Conservation (phyloP, 1,140 invertebrate species). For the Macrobrachium rosenbergii region DNA sequence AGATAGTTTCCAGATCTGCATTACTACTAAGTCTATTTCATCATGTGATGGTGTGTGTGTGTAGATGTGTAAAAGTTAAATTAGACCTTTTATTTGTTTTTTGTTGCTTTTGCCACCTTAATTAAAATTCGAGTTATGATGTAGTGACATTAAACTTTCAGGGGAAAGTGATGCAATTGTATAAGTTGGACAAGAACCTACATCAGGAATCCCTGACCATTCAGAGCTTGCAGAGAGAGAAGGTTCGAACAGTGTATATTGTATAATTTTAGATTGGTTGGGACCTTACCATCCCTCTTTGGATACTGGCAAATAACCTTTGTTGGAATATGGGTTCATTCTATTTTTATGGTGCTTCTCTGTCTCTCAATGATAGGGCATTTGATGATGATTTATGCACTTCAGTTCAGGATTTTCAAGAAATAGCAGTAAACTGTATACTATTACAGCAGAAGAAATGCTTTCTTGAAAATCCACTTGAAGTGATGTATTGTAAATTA, state of each 20-base stretch:
- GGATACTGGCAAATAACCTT: constrained; percentile 46
- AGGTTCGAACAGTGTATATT: constrained; percentile 72
- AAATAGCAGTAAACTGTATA: no score
- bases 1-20: constrained; percentile 12
- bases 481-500: constrained; percentile 38
- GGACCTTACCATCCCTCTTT: constrained; percentile 41
- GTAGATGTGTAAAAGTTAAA: constrained; percentile 14
- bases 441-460: no score
- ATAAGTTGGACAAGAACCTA: constrained; percentile 85
- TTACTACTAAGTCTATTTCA: background rate
- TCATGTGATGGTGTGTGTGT: constrained; percentile 25
- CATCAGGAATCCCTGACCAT: constrained; percentile 88
- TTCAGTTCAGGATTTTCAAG: constrained; percentile 25
- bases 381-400: constrained; percentile 27
- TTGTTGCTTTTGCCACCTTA: background rate
- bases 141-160: constrained; percentile 70
- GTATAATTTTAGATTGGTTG: constrained; percentile 50
- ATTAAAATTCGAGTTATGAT: constrained; percentile 58
- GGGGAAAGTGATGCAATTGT: constrained; percentile 85
- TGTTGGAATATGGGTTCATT: constrained; percentile 49
- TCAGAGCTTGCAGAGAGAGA: constrained; percentile 87
- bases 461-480: constrained; percentile 18
- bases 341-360: constrained; percentile 49
- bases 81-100: constrained; percentile 7
- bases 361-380: constrained; percentile 28